These are phyloP conservation scores for Lysiphlebus fabarum DNA, from an alignment of 1,140 invertebrate species.

Conservation along the genomic window DNA sequence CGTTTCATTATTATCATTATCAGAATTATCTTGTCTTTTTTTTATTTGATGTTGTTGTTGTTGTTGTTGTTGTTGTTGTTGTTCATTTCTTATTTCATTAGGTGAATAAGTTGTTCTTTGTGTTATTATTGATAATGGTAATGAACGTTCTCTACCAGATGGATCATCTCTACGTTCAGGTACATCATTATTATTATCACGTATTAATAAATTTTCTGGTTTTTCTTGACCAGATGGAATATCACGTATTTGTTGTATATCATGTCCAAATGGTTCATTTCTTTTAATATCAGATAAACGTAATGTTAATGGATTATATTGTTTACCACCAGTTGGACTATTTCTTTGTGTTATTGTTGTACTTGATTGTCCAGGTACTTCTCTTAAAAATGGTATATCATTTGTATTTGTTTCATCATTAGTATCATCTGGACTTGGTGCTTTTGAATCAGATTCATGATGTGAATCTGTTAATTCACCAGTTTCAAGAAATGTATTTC, in stretches of 20 bases:
- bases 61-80: too few species aligned
- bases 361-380: conserved; percentile 52
- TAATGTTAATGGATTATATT: conserved; percentile 41
- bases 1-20: conserved; percentile 40
- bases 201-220: conserved; percentile 18
- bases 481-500: conserved; percentile 52
- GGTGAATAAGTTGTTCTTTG: conserved; percentile 52
- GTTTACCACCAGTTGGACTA: conserved; percentile 51
- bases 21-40: conserved; percentile 41
- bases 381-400: conserved; percentile 51
- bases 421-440: conserved; percentile 50
- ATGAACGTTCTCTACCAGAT: conserved; percentile 44
- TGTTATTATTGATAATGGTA: conserved; percentile 44
- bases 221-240: conserved; percentile 47
- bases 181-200: conserved; percentile 32
- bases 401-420: conserved; percentile 53
- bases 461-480: conserved; percentile 52
- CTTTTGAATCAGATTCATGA: conserved; percentile 44
- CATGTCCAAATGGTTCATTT: conserved; percentile 48
- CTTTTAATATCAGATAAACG: conserved; percentile 38
- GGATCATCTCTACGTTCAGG: conserved; percentile 49
- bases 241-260: conserved; percentile 40
- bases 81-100: conserved; percentile 41
- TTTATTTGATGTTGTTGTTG: too few species aligned
- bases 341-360: conserved; percentile 46